Evolutionary conservation across 2,113 vertebrate genomes (phyloP).

Genomic region (Guaruba guarouba): DNA sequence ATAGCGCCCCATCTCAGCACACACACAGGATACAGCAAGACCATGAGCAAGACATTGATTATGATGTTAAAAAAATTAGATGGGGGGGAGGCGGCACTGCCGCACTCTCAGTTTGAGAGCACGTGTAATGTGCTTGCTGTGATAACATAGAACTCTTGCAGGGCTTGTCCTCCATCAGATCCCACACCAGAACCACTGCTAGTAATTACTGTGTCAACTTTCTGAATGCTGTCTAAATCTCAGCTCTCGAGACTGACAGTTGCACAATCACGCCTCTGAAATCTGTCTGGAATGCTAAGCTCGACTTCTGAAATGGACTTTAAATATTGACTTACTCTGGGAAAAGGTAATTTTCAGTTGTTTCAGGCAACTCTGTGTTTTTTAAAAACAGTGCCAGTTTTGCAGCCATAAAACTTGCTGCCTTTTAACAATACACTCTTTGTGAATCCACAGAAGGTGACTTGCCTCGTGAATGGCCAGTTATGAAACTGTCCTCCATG

Average conservation of each 20-base stretch:
- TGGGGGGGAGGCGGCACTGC: neutral
- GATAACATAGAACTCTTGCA: conserved; percentile 59
- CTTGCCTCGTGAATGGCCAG: conserved; percentile 32
- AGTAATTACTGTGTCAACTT: conserved; percentile 68
- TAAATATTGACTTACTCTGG: conserved; percentile 62
- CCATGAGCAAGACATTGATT: neutral
- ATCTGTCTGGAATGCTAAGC: conserved; percentile 59
- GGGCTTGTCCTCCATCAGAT: conserved; percentile 66
- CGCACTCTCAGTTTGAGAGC: neutral
- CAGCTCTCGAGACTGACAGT: conserved; percentile 53
- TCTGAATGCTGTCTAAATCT: conserved; percentile 55
- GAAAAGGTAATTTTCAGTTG: conserved; percentile 67
- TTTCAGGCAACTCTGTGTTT: conserved; percentile 53
- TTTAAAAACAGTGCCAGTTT: conserved; percentile 33
- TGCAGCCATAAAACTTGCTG: conserved; percentile 37
- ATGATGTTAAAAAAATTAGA: conserved; percentile 8
- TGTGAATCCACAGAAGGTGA: conserved; percentile 66
- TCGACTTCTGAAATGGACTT: conserved; percentile 51
- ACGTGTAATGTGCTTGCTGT: neutral
- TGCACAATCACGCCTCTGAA: conserved; percentile 52
- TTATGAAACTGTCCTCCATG: conserved; percentile 66
- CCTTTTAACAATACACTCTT: conserved; percentile 62
- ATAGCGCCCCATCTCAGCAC: neutral
- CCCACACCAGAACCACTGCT: conserved; percentile 57
- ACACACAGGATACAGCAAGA: neutral